Conservation (phyloP, 2,888 invertebrate genomes). For the Idaea aversata region DNA sequence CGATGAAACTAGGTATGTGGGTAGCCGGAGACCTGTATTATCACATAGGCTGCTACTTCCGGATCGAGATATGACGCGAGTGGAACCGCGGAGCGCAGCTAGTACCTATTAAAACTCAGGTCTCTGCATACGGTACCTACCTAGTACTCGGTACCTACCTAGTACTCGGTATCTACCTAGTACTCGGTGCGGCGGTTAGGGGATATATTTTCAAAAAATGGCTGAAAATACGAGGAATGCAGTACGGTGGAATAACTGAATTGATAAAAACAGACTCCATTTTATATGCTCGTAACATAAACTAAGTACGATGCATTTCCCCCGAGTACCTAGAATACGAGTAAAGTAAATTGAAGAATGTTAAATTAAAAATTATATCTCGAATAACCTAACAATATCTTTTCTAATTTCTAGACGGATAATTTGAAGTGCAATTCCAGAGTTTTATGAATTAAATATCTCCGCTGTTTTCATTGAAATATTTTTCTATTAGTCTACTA, state of each 20-base stretch:
- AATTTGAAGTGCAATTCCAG: not conserved
- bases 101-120: not conserved
- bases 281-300: not conserved
- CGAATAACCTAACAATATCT: not conserved
- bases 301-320: not conserved
- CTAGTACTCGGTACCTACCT: too few species aligned
- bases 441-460: not conserved
- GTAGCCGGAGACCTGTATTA: too few species aligned
- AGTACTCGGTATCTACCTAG: too few species aligned
- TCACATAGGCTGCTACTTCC: too few species aligned
- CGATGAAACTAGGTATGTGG: too few species aligned
- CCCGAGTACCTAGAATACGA: not conserved
- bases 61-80: too few species aligned
- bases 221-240: conserved; percentile 23
- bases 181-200: conserved; percentile 14
- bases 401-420: not conserved
- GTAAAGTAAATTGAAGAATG: not conserved
- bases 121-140: too few species aligned
- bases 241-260: conserved; percentile 16
- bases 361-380: not conserved
- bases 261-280: conserved; percentile 23
- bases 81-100: too few species aligned
- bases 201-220: conserved; percentile 23
- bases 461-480: too few species aligned
- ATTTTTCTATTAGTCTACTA: too few species aligned